These are phyloP conservation scores for Morone saxatilis DNA, from an alignment of 2,113 vertebrate genomes.

Conservation along the genomic window DNA sequence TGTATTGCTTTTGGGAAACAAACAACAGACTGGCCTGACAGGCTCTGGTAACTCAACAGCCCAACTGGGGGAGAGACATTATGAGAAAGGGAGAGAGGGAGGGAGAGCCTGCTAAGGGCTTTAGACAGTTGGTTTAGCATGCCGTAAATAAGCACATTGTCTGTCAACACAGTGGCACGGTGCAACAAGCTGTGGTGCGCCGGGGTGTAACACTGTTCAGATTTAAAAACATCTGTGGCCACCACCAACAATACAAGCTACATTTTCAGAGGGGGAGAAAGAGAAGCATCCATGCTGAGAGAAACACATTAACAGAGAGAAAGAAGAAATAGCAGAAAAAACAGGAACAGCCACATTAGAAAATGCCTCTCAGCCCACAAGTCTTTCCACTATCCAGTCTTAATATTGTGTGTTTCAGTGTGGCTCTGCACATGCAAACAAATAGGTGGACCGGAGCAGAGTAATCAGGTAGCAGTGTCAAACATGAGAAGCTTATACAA, in stretches of 20 bases:
- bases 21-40: conserved; percentile 66
- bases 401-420: background rate
- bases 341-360: conserved; percentile 19
- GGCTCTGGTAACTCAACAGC: conserved; percentile 49
- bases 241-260: conserved; percentile 29
- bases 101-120: conserved; percentile 43
- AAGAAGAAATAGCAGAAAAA: conserved; percentile 15
- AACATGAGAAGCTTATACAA: conserved; percentile 13
- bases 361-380: background rate
- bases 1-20: conserved; percentile 71
- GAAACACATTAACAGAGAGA: conserved; percentile 8
- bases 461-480: conserved; percentile 46
- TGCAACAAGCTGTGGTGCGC: conserved; percentile 46
- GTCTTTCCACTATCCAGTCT: conserved; percentile 39
- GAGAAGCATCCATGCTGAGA: conserved; percentile 20
- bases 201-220: conserved; percentile 46
- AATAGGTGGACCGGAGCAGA: conserved; percentile 2
- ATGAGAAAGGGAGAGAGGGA: conserved; percentile 16
- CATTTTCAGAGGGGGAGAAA: conserved; percentile 38
- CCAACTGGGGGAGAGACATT: conserved; percentile 34
- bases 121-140: conserved; percentile 64
- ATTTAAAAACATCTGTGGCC: conserved; percentile 58
- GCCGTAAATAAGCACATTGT: conserved; percentile 75
- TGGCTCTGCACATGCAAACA: conserved; percentile 13
- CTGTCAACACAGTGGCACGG: conserved; percentile 65